Evolutionary conservation across 2,888 invertebrate species (phyloP).

Genomic region (Mythimna pallens): DNA sequence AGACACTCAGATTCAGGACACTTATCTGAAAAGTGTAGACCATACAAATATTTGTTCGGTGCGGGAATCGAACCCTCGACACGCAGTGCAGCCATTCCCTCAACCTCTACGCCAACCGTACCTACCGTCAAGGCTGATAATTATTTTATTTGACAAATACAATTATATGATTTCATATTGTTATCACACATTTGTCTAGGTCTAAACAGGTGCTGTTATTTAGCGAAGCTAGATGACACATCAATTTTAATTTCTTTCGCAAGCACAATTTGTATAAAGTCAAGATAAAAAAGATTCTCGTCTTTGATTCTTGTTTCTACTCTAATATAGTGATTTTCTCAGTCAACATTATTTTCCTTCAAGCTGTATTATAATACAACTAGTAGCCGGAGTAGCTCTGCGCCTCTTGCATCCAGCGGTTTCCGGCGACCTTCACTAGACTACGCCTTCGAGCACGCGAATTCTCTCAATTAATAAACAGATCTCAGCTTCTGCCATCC

Average conservation of each 20-base stretch:
- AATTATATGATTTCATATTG: too few relatives aligned
- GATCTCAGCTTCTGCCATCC: slow-evolving; percentile 56
- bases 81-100: too few relatives aligned
- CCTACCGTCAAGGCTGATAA: too few relatives aligned
- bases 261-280: too few relatives aligned
- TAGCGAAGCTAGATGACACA: background rate
- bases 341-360: background rate
- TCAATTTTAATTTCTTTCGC: background rate
- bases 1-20: too few relatives aligned
- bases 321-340: background rate
- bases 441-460: background rate
- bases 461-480: background rate
- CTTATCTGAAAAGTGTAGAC: too few relatives aligned
- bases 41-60: too few relatives aligned
- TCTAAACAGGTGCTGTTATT: too few relatives aligned
- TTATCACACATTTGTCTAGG: too few relatives aligned
- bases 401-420: background rate
- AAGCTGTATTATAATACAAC: background rate
- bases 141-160: too few relatives aligned
- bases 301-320: background rate
- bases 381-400: background rate
- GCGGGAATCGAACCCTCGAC: too few relatives aligned
- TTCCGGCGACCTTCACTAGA: background rate
- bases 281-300: background rate
- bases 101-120: too few relatives aligned